These are phyloP conservation scores for Probosciger aterrimus DNA, from an alignment of 2,113 vertebrate genomes.

Conservation along the genomic window DNA sequence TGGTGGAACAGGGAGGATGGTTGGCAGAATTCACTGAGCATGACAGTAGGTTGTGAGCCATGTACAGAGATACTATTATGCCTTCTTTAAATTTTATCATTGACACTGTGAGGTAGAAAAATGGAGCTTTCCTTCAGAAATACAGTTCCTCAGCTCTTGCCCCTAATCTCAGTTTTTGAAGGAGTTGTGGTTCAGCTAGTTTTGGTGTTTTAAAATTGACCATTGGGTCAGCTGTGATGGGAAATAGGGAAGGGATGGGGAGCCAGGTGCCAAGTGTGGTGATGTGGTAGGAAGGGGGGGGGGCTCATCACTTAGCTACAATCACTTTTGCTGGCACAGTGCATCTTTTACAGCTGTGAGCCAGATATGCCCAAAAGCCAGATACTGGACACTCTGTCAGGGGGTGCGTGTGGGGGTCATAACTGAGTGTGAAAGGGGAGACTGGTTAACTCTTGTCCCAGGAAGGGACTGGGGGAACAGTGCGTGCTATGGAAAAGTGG, in stretches of 20 bases:
- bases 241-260: not conserved
- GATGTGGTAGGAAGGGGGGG: fast-evolving
- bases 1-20: not conserved
- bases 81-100: not conserved
- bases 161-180: not conserved
- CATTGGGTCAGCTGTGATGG: not conserved
- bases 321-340: not conserved
- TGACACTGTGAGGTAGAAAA: not conserved
- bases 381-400: not conserved
- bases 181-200: not conserved
- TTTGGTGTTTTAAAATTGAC: not conserved
- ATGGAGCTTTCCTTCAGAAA: not conserved
- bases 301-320: not conserved
- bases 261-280: fast-evolving
- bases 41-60: not conserved
- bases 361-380: not conserved
- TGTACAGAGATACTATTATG: not conserved
- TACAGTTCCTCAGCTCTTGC: not conserved
- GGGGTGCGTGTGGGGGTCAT: too few relatives aligned
- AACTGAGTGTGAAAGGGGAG: not conserved
- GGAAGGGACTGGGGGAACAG: not conserved
- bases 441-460: not conserved
- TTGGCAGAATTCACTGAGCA: not conserved
- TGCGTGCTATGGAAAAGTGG: not conserved
- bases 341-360: not conserved